Evolutionary conservation across 2,113 vertebrate species (phyloP).

Genomic region (Grammomys dolichurus): DNA sequence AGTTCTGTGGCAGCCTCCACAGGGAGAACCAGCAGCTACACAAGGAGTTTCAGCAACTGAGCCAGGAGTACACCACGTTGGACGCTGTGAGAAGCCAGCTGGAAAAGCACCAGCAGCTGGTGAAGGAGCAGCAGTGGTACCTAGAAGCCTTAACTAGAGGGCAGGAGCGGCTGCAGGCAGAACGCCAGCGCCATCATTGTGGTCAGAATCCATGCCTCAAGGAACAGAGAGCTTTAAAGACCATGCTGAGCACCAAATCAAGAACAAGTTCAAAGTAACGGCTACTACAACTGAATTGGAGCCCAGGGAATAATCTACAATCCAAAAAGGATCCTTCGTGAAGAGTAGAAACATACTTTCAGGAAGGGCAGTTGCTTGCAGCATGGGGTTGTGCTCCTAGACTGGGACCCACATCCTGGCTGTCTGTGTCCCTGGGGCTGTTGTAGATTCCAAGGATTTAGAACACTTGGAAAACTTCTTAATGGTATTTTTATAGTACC

Average conservation of each 20-base stretch:
- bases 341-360: background rate
- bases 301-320: background rate
- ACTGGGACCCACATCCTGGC: background rate
- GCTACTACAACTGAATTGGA: background rate
- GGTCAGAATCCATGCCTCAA: background rate
- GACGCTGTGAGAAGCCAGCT: constrained; percentile 48
- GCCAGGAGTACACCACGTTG: constrained; percentile 39
- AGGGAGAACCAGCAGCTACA: background rate
- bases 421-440: background rate
- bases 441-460: background rate
- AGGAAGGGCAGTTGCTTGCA: background rate
- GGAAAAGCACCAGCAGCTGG: background rate
- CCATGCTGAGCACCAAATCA: constrained; percentile 3
- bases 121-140: constrained; percentile 70
- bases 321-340: background rate
- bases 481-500: background rate
- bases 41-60: background rate
- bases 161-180: background rate
- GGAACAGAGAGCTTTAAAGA: background rate
- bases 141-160: background rate
- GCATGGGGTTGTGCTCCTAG: background rate
- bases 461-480: background rate
- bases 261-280: constrained; percentile 17
- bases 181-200: background rate
- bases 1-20: background rate